Evolutionary conservation across 2,888 invertebrate genomes (phyloP), one percentile per base, ranked within the genome.

Genomic region (Ophioninae sp.): DNA sequence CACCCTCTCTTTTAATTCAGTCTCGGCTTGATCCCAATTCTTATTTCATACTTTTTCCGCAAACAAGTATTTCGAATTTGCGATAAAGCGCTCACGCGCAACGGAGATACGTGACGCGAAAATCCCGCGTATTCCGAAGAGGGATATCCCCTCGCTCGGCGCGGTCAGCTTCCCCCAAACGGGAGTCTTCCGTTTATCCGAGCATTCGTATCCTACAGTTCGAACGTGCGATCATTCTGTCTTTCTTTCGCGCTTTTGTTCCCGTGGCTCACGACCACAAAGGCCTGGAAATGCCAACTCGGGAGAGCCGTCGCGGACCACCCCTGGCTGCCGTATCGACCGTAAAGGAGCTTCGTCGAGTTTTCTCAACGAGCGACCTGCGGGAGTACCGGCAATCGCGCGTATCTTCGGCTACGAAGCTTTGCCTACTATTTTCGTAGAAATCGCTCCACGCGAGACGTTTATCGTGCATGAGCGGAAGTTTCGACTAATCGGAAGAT

Each of bases 261-360:
- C 90, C 89, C 22, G 44, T 87, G 91, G 91, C 91, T 91, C 89
- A 89, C 91, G n/a, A n/a, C n/a, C 91, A 92, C 92, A 92, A 92
- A 92, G 88, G 91, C 91, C 91, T 92, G 91, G 89, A 91, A 92
- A 91, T 91, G 91, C 91, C 91, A 87, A 87, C 83, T 90, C 88
- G 91, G 90, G 6, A 91, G 90, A 91, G 90, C 91, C 86, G 76
- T 69, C 77, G 82, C 68, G 78, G 79, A n/a, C 68, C 76, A 77
- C 87, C 85, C 87, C 88, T 85, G 88, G 83, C 61, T 10, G 44
- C 44, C 74, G 68, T 58, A 65, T 51, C 51, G 72, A 83, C 64
- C 65, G 39, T 73, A 74, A 73, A 81, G 73, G 72, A 77, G 64
- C 68, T 79, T 72, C 69, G 67, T 13, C 75, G 81, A 84, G 76